Evolutionary conservation across 2,113 vertebrate species (phyloP).

Genomic region (Herpetotheres cachinnans): DNA sequence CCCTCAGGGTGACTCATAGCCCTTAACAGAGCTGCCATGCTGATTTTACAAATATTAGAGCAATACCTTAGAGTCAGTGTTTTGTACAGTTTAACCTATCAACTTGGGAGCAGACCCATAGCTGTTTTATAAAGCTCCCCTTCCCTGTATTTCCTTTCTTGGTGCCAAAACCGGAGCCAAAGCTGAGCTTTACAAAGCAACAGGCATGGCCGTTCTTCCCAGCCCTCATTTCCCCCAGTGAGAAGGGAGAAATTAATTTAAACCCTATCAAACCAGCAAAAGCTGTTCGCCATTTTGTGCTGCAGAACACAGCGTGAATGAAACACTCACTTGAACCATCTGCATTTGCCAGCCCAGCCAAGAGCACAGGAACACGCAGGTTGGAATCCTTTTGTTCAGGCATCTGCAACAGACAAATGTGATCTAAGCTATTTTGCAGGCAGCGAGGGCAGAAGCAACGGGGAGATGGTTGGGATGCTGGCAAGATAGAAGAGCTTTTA

Average conservation of each 20-base stretch:
- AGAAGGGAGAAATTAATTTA: not conserved
- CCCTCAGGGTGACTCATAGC: conserved; percentile 42
- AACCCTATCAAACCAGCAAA: conserved; percentile 4
- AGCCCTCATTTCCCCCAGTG: conserved; percentile 30
- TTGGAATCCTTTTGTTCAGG: conserved; percentile 27
- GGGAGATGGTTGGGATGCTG: not conserved
- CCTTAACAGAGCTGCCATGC: conserved; percentile 48
- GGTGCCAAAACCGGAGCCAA: conserved; percentile 8
- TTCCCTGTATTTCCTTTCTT: conserved; percentile 38
- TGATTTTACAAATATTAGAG: conserved; percentile 43
- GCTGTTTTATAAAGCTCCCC: conserved; percentile 9
- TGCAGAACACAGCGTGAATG: not conserved
- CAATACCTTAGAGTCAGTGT: not conserved
- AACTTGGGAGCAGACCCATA: not conserved
- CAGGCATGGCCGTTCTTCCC: conserved; percentile 16
- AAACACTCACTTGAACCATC: not conserved
- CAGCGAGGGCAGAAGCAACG: not conserved
- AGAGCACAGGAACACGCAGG: not conserved
- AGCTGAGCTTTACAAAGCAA: conserved; percentile 34
- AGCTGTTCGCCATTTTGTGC: not conserved
- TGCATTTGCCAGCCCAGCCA: not conserved
- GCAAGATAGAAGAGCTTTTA: not conserved
- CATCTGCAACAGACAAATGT: not conserved
- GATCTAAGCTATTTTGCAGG: not conserved
- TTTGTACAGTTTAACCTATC: conserved; percentile 21